Percentiles rank a stretch among this genome's conserved stretches.
phyloP scores from a whole-genome alignment of 2,797 vertebrate genomes.

The Manis pentadactyla region DNA sequence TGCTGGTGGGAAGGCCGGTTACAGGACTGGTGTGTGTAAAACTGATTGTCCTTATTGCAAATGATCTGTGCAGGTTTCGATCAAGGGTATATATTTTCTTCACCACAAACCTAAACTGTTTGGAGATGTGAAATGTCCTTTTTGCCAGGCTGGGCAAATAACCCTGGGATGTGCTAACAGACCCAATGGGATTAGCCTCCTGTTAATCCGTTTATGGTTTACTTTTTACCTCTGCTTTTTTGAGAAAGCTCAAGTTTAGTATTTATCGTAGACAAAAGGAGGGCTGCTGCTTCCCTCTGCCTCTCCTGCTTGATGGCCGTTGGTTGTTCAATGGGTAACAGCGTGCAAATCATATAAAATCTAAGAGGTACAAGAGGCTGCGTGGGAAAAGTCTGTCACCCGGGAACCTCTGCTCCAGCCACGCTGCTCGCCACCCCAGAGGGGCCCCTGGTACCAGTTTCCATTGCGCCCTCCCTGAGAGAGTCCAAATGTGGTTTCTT shows the following conservation, averaged over 20 bases:
- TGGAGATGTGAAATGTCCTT: neutral
- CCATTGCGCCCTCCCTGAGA: neutral
- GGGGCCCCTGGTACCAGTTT: neutral
- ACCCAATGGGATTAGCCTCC: neutral
- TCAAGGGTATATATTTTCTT: neutral
- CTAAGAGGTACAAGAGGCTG: neutral
- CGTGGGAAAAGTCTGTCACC: neutral
- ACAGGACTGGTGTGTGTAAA: neutral
- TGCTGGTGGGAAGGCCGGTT: neutral
- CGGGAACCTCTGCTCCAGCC: neutral
- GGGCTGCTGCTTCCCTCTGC: constrained; percentile 18
- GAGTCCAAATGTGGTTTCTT: neutral
- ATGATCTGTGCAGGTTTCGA: neutral
- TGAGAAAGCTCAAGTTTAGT: constrained; percentile 63
- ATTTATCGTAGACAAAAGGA: constrained; percentile 67
- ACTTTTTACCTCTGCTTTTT: constrained; percentile 32
- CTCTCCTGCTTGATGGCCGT: constrained; percentile 39
- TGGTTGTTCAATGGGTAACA: constrained; percentile 21
- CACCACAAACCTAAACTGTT: neutral
- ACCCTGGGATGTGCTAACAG: neutral
- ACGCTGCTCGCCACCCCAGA: neutral
- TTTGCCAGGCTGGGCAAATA: neutral
- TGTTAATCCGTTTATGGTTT: constrained; percentile 60
- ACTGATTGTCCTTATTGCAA: neutral
- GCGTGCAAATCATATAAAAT: neutral